Conservation (phyloP, 2,113 vertebrate species). For the Lipotes vexillifer region DNA sequence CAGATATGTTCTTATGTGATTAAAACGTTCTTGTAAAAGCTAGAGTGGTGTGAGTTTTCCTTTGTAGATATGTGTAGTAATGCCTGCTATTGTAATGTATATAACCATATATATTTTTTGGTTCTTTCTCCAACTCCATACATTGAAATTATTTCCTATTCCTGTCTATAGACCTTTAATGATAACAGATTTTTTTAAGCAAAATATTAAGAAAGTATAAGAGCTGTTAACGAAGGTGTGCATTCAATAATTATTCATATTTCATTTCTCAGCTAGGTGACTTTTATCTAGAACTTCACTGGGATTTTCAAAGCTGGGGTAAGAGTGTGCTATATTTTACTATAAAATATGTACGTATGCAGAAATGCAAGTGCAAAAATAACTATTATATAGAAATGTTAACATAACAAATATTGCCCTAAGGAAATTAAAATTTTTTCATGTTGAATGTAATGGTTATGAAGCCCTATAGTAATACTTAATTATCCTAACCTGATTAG, state of each 20-base stretch:
- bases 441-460: neutral
- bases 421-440: slow-evolving; percentile 10
- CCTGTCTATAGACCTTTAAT: neutral
- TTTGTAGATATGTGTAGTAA: neutral
- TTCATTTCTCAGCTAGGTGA: slow-evolving; percentile 91
- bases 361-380: neutral
- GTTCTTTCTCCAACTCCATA: neutral
- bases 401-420: neutral
- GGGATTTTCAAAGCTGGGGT: slow-evolving; percentile 99
- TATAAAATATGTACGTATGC: neutral
- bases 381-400: neutral
- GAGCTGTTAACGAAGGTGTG: neutral
- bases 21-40: neutral
- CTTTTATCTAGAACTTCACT: slow-evolving; percentile 99
- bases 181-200: neutral
- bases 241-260: slow-evolving; percentile 49
- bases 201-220: neutral
- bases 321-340: slow-evolving; percentile 75
- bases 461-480: neutral
- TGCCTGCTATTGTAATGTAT: neutral
- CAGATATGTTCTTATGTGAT: neutral
- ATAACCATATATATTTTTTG: neutral
- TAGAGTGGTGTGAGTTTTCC: neutral
- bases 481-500: neutral
- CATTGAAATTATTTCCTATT: neutral